A percentile compares a stretch with the other conserved stretches of the same genome.
These are phyloP conservation scores for Sander vitreus DNA, from an alignment of 2,113 vertebrate species.

Conservation along the genomic window DNA sequence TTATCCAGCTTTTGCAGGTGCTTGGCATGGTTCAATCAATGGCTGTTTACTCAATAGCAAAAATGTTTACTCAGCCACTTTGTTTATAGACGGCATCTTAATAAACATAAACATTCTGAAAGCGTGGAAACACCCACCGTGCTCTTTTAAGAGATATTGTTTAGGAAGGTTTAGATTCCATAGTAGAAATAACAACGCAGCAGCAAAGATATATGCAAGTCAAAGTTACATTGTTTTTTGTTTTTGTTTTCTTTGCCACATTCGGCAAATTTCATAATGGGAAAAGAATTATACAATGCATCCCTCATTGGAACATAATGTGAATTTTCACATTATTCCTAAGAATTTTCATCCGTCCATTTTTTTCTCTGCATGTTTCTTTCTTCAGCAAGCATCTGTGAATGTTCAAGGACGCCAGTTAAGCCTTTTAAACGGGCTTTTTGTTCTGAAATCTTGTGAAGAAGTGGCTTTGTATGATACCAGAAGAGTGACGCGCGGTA, in stretches of 20 bases:
- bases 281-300: not conserved
- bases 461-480: slow-evolving; percentile 18
- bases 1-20: slow-evolving; percentile 77
- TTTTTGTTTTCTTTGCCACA: not conserved
- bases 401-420: slow-evolving; percentile 17
- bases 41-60: slow-evolving; percentile 69
- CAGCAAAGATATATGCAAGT: slow-evolving; percentile 5
- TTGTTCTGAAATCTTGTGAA: slow-evolving; percentile 7
- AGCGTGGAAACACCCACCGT: slow-evolving; percentile 56
- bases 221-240: not conserved
- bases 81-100: slow-evolving; percentile 68
- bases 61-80: slow-evolving; percentile 69
- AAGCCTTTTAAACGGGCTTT: slow-evolving; percentile 25
- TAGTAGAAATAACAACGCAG: slow-evolving; percentile 36
- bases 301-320: not conserved
- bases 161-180: slow-evolving; percentile 47
- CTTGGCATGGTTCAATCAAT: slow-evolving; percentile 68
- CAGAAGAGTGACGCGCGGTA: too few relatives aligned
- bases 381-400: slow-evolving; percentile 24
- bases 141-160: slow-evolving; percentile 35
- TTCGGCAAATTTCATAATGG: slow-evolving; percentile 5
- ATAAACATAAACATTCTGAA: slow-evolving; percentile 61
- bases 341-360: not conserved
- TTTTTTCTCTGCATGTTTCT: not conserved
- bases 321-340: not conserved